Conservation (phyloP, 2,797 vertebrate species). For the Pangasius macronema region DNA sequence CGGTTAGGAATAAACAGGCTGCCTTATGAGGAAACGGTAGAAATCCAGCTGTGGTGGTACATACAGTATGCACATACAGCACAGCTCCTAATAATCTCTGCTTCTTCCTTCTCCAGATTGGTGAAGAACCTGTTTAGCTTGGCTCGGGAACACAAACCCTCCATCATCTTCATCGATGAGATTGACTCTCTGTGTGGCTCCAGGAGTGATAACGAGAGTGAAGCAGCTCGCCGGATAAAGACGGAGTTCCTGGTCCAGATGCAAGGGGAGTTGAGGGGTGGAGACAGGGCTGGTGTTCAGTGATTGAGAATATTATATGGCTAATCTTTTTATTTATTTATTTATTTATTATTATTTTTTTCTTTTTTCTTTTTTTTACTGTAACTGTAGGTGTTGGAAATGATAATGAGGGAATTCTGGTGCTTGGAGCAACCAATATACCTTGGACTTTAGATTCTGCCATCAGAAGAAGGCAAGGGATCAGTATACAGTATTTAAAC, state of each 20-base stretch:
- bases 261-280: constrained; percentile 78
- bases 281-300: background rate
- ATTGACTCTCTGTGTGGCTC: constrained; percentile 94
- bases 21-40: background rate
- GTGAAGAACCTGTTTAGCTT: constrained; percentile 95
- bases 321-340: background rate
- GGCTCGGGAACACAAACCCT: constrained; percentile 92
- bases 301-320: background rate
- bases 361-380: background rate
- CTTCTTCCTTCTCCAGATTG: constrained; percentile 71
- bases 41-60: background rate
- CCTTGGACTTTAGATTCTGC: constrained; percentile 96
- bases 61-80: background rate
- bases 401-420: constrained; percentile 91
- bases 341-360: background rate
- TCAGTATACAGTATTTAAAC: background rate
- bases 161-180: constrained; percentile 98
- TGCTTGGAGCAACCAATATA: constrained; percentile 95
- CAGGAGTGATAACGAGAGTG: constrained; percentile 93
- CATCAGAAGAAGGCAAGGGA: constrained; percentile 89
- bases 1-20: background rate
- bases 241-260: constrained; percentile 97
- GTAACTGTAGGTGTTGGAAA: constrained; percentile 86
- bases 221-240: constrained; percentile 93
- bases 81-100: background rate